Base-by-base conservation (phyloP, 2,888 invertebrate genomes). In the Xiphydria camelus region DNA sequence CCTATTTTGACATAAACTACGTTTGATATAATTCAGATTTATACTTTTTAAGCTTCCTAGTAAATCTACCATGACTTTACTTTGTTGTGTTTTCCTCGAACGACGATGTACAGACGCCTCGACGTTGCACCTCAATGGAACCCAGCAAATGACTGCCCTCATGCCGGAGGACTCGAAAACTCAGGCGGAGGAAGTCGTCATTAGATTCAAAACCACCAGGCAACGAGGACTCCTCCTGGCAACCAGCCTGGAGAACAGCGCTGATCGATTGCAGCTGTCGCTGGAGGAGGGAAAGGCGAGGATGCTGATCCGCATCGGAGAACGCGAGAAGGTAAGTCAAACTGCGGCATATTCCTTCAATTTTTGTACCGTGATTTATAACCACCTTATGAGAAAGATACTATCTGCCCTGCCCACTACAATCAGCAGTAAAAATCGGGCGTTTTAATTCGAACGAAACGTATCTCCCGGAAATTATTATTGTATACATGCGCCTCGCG, bases 131-230 rank as follows among this genome's bases (percentile, higher is more conserved):
- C 85, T 95, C 66, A 94, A 95, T 68, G 94, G 94, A 23, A 87
- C 89, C 17, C 93, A 95, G 72, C 91, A 91, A 69, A 84, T 95
- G 78, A 85, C 87, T 23, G 85, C 91, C 4, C 79, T 86, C 34
- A 76, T 88, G 44, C 83, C 85, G n/a, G 88, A 88, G 49, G 88
- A 89, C 50, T 82, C 85, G 38, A 79, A 77, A 73, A 89, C 94
- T 0, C 93, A 95, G 74, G 93, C 92, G 0, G 96, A 96, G 73
- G 94, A 95, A 69, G 80, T 95, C 46, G 82, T 89, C 29, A 79
- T 96, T 37, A 81, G 95, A 41, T 95, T 96, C 76, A 84, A 88
- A 55, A 95, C 95, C 2, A 85, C 83, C 17, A 83, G 86, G 49
- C 88, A 91, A 1, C 83, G 88, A 14, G 88, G 89, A 9, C 78